Percentiles rank a stretch among this genome's conserved stretches.
Evolutionary conservation across 2,888 invertebrate genomes (phyloP).

Genomic region (Gortyna flavago): DNA sequence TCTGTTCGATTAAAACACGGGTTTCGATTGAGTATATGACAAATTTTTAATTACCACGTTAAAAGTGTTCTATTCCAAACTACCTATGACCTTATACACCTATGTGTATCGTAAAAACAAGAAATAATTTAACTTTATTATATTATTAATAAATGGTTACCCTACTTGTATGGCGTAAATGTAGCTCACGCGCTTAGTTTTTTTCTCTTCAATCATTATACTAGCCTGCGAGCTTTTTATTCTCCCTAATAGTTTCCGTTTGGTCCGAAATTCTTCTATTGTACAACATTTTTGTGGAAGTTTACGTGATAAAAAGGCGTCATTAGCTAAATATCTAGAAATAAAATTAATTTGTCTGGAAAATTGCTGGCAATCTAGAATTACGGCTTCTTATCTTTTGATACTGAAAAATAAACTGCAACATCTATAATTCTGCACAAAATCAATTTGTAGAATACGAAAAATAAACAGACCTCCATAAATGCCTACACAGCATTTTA

Average conservation of each 20-base stretch:
- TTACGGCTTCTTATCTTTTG: constrained; percentile 9
- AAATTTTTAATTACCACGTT: not conserved
- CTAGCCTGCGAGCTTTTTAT: constrained; percentile 60
- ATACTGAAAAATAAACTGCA: constrained; percentile 1
- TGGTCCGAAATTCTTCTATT: constrained; percentile 39
- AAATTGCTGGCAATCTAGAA: not conserved
- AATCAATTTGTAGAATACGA: not conserved
- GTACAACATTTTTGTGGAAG: constrained; percentile 46
- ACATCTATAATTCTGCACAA: not conserved
- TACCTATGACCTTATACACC: not conserved
- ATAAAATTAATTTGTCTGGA: constrained; percentile 19
- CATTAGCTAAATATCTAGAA: constrained; percentile 47
- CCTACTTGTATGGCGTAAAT: constrained; percentile 56
- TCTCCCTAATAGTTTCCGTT: constrained; percentile 62
- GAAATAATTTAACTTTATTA: not conserved
- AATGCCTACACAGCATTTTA: constrained; percentile 1
- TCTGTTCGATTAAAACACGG: not conserved
- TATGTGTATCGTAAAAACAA: not conserved
- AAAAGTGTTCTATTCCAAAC: not conserved
- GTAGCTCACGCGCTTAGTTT: constrained; percentile 66
- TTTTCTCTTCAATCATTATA: constrained; percentile 63
- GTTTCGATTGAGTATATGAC: too few species aligned
- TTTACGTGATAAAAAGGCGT: constrained; percentile 31
- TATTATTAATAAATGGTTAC: constrained; percentile 35
- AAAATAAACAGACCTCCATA: not conserved